phyloP scores from a whole-genome alignment of 1,140 invertebrate species.

The Plodia interpunctella region DNA sequence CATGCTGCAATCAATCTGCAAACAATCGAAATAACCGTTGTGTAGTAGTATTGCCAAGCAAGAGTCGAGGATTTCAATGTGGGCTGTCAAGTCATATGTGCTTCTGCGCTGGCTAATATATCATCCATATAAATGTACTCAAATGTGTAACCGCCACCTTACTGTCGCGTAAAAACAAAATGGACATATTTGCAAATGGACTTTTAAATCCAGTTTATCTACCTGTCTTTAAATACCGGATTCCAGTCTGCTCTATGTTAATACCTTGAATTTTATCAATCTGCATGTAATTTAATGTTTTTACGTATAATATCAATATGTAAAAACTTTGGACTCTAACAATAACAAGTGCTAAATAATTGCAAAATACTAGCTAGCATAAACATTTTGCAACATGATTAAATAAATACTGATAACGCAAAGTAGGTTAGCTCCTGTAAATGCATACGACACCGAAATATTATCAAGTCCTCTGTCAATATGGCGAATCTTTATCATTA shows the following conservation, averaged over 20 bases:
- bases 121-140: neutral
- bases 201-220: constrained; percentile 6
- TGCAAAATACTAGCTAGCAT: constrained; percentile 4
- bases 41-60: constrained; percentile 16
- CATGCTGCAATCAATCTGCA: constrained; percentile 32
- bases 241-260: neutral
- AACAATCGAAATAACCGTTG: constrained; percentile 29
- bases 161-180: neutral
- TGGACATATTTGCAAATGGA: neutral
- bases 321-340: neutral
- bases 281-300: too few species aligned
- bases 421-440: constrained; percentile 71
- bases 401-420: constrained; percentile 67
- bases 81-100: neutral
- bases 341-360: neutral
- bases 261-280: too few species aligned
- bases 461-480: constrained; percentile 62
- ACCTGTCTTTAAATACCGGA: neutral
- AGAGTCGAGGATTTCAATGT: constrained; percentile 18
- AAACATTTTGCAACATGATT: constrained; percentile 58
- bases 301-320: too few species aligned
- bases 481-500: constrained; percentile 69
- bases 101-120: neutral
- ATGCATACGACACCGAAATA: constrained; percentile 56
- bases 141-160: neutral